Evolutionary conservation across 2,797 vertebrate species (phyloP).

Genomic region (Cyprinodon diabolis): DNA sequence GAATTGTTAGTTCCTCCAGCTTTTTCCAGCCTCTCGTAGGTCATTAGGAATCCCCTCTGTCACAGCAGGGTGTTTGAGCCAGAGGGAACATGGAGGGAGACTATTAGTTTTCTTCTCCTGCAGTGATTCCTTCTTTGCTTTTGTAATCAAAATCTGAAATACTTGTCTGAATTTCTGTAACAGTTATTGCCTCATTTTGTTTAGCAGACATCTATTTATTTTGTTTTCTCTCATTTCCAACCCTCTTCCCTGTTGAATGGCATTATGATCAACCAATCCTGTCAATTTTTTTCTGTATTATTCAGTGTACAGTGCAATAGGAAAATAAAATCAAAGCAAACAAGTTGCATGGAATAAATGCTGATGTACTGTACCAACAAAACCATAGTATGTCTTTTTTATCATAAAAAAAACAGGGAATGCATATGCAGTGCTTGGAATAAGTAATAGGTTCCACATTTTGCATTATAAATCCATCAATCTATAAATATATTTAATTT

Average conservation of each 20-base stretch:
- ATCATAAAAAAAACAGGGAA: background rate
- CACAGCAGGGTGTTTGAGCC: constrained; percentile 45
- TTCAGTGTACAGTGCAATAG: constrained; percentile 87
- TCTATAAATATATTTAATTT: background rate
- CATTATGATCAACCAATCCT: constrained; percentile 86
- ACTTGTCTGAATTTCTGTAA: constrained; percentile 65
- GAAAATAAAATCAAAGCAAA: constrained; percentile 90
- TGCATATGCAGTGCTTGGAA: background rate
- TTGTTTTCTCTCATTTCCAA: constrained; percentile 66
- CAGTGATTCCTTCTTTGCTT: constrained; percentile 42
- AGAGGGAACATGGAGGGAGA: constrained; percentile 14
- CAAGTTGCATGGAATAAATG: constrained; percentile 96
- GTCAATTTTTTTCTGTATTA: constrained; percentile 82
- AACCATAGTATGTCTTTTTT: constrained; percentile 17
- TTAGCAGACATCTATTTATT: constrained; percentile 63
- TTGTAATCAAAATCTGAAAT: constrained; percentile 52
- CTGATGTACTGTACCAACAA: constrained; percentile 88
- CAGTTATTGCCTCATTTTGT: constrained; percentile 59
- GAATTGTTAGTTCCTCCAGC: constrained; percentile 25
- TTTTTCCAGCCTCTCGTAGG: constrained; percentile 16
- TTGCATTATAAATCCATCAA: background rate
- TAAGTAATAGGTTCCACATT: background rate
- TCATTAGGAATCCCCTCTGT: constrained; percentile 39
- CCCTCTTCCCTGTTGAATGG: constrained; percentile 68
- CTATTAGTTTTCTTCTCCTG: constrained; percentile 35